Percentiles rank a stretch among this genome's conserved stretches.
Conservation (phyloP, 2,113 vertebrate species). For the Mohoua ochrocephala region DNA sequence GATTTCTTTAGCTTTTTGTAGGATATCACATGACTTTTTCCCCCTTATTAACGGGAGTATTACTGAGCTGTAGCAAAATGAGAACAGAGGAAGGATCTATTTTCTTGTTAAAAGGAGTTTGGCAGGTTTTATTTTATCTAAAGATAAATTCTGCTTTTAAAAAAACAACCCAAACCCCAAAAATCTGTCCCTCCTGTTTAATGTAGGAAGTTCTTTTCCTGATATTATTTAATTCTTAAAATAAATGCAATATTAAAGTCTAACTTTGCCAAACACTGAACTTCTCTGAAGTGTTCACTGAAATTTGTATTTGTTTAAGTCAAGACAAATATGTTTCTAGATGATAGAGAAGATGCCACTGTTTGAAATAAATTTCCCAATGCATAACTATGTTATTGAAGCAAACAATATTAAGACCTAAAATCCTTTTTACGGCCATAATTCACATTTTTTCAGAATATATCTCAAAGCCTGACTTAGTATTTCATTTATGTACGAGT, state of each 20-base stretch:
- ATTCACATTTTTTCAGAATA: background rate
- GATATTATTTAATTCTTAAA: background rate
- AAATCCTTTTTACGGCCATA: background rate
- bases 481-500: accelerated
- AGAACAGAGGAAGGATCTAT: background rate
- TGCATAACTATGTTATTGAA: background rate
- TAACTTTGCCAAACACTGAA: background rate
- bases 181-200: background rate
- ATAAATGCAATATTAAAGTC: background rate
- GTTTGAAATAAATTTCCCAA: background rate
- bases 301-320: background rate
- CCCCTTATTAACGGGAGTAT: background rate
- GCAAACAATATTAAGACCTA: background rate
- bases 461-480: background rate
- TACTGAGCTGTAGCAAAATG: background rate
- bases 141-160: background rate
- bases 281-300: background rate
- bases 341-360: background rate
- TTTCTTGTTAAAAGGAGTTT: background rate
- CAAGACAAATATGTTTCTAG: background rate
- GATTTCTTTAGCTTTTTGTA: background rate
- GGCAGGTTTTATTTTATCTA: background rate
- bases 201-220: background rate
- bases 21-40: background rate
- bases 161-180: background rate